Percentiles rank a stretch among this genome's conserved stretches.
Conservation (phyloP, 2,888 invertebrate species). For the Xanthia togata region DNA sequence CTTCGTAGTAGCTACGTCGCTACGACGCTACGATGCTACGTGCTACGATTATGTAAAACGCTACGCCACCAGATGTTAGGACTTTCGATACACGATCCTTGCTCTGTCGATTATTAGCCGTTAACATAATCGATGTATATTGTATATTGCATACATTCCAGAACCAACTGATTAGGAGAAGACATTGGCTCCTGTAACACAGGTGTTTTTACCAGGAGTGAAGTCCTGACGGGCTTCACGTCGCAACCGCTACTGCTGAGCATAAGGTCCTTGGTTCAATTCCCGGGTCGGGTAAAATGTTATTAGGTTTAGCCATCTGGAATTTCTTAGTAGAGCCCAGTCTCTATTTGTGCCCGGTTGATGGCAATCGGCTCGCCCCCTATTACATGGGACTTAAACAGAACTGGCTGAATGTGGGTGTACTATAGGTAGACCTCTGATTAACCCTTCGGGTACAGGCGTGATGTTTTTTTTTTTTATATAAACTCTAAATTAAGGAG, state of each 20-base stretch:
- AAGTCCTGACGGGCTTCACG: too few species aligned
- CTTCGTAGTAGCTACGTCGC: conserved; percentile 39
- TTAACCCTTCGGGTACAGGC: not conserved
- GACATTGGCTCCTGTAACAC: too few species aligned
- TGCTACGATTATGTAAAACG: conserved; percentile 44
- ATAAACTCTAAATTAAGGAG: too few species aligned
- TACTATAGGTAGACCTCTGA: not conserved
- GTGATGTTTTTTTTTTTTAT: not conserved
- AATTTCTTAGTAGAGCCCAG: not conserved
- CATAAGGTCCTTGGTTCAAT: not conserved
- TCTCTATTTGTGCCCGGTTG: too few species aligned
- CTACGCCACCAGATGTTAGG: conserved; percentile 22
- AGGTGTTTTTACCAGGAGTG: too few species aligned
- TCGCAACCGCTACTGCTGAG: too few species aligned
- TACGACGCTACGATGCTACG: conserved; percentile 38
- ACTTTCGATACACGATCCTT: conserved; percentile 18
- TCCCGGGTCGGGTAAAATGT: not conserved
- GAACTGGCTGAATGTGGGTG: not conserved
- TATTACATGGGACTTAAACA: not conserved
- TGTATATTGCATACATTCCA: too few species aligned
- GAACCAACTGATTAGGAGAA: too few species aligned
- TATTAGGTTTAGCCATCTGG: not conserved
- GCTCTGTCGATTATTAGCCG: not conserved
- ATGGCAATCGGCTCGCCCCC: too few species aligned
- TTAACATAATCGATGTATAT: not conserved